Evolutionary conservation across 2,888 invertebrate genomes (phyloP), one percentile per base, ranked within the genome.

Genomic region (Tiliacea citrago): DNA sequence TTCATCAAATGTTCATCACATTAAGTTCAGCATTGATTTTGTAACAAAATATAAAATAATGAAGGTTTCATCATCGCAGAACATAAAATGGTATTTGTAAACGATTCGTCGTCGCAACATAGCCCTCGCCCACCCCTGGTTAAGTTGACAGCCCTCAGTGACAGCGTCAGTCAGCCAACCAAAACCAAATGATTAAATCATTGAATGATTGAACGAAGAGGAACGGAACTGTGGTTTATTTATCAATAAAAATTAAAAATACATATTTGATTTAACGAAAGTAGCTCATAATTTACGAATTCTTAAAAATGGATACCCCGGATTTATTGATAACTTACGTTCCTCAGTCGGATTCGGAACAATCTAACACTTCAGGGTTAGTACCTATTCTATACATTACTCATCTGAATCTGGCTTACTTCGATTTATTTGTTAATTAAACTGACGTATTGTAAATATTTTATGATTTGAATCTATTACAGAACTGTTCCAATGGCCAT

Each of bases 251-350:
- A n/a, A n/a, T n/a, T 35, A 47, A 9, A 42, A 53, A 49, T 35
- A 79, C n/a, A 1, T n/a, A 29, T 1, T 57, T 39, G 9, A n/a
- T 47, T n/a, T 35, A 21, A 29, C 18, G 39, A 70, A 55, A 47
- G 8, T 45, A 42, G 1, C 12, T 51, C 16, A 2, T 21, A 9
- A 13, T 18, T 6, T 61, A 18, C n/a, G 16, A 53, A 49, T 53
- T 57, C 18, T 29, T 47, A 18, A 63, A 58, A 73, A 93, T 93
- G 93, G 90, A 92, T 79, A 90, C 91, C 2, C 90, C 91, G 9
- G 93, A 93, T 72, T 80, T 90, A 75, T 68, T 91, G 68, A 75
- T 90, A 29, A 84, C 90, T n/a, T 82, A 85, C 78, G 89, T 88
- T 74, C 80, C 91, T 13, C 87, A 87, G 57, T 85, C 69, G 65